A percentile compares a stretch with the other conserved stretches of the same genome.
These are phyloP conservation scores for Meloidogyne hapla DNA, from an alignment of 1,140 invertebrate species.

Conservation along the genomic window DNA sequence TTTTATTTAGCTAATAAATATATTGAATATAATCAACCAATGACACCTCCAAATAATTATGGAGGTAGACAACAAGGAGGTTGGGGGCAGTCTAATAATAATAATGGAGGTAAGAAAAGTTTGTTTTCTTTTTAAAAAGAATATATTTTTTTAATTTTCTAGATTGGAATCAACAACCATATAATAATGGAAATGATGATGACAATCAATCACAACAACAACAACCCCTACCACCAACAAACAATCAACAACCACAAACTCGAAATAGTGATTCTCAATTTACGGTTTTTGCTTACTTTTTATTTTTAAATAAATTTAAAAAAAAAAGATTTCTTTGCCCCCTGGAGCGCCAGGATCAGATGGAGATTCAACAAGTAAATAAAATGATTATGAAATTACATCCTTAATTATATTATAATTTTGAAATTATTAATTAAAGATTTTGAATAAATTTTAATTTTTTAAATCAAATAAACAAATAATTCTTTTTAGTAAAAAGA, in stretches of 20 bases:
- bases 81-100: neutral
- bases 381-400: too few relatives aligned
- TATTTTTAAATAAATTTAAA: neutral
- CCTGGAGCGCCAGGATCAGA: neutral
- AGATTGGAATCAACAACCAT: neutral
- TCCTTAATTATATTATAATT: too few relatives aligned
- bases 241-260: neutral
- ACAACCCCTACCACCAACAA: neutral
- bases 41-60: neutral
- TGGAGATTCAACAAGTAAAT: neutral
- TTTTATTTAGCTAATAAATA: neutral
- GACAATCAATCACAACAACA: neutral
- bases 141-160: neutral
- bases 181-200: neutral
- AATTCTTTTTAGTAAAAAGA: too few relatives aligned
- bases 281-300: neutral
- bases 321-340: neutral
- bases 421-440: neutral
- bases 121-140: too few relatives aligned
- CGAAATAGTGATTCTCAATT: neutral
- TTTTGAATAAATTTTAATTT: too few relatives aligned
- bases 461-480: too few relatives aligned
- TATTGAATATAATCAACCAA: neutral
- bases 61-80: neutral
- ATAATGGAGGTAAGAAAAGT: too few relatives aligned